Base-by-base conservation (phyloP, 92 coral and sea anemone species). In the Phenganax subtilis region DNA sequence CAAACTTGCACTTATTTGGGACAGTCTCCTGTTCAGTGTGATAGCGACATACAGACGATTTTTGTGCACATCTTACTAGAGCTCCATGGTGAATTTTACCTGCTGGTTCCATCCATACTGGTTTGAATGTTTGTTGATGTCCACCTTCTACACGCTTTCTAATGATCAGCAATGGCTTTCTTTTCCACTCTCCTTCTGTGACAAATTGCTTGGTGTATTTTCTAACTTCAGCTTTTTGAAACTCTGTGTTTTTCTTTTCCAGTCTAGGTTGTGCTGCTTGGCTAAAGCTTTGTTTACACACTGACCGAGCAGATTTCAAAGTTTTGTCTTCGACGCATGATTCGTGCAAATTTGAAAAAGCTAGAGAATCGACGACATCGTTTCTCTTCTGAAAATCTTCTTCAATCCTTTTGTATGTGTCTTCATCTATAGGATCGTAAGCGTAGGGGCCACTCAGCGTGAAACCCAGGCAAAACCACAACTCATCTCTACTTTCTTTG, bases 401-500 rank as follows among this genome's bases (percentile, higher is more conserved):
- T 12, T 29, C 72, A 71, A 88, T 37, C 59, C 57, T 65, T 31
- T 71, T 59, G 72, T 86, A 86, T 12, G 72, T 80, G 61, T 89
- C 91, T 6, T 75, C 85, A 16, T 89, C 87, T 9, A 89, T 81
- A 55, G 91, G 91, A 62, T 89, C 91, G 52, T 83, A 89, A 16
- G 91, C 91, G 27, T 86, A 89, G 7, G 91, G 91, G 3, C 91
- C 91, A 17, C 84, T 81, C 6, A 89, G 75, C 9, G 91, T 66
- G 59, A 89, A 89, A 17, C 91, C 91, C 29, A 89, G 77, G 52
- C 87, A 89, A 66, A 86, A 89, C 91, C 89, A 89, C 77, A 89
- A 77, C 59, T 89, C 89, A 25, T 89, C 91, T 57, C 87, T 86
- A 56, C 91, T 89, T 55, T 89, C 85, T 0, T 89, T 62, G 12